These are phyloP conservation scores for Oeneis ivallda DNA, from an alignment of 2,888 invertebrate species.

Conservation along the genomic window DNA sequence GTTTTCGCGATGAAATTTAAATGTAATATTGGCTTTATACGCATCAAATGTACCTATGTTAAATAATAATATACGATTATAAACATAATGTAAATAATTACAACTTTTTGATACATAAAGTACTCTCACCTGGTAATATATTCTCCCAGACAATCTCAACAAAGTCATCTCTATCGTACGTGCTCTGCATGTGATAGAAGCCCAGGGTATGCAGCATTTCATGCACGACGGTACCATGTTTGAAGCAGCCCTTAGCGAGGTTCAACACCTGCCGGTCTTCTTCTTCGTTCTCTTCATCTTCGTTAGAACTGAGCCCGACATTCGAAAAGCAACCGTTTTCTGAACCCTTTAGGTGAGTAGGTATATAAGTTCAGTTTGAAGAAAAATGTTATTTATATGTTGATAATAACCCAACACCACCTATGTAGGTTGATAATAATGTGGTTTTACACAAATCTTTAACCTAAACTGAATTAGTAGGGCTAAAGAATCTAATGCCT, in stretches of 20 bases:
- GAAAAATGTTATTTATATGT: not conserved
- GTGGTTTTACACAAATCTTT: no score
- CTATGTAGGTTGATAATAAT: no score
- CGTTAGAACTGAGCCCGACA: constrained; percentile 63
- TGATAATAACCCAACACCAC: no score
- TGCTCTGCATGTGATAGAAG: constrained; percentile 92
- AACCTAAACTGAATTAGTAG: no score
- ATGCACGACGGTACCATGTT: constrained; percentile 86
- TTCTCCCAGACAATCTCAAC: constrained; percentile 89
- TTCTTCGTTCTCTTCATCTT: constrained; percentile 53
- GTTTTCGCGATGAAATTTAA: no score
- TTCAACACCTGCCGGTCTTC: constrained; percentile 73
- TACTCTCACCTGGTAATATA: constrained; percentile 78
- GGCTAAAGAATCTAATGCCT: no score
- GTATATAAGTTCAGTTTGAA: not conserved
- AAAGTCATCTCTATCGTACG: constrained; percentile 88
- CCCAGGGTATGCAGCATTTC: constrained; percentile 91
- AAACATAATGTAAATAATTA: no score
- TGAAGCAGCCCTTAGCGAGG: constrained; percentile 80
- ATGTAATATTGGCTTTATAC: no score
- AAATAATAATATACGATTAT: no score
- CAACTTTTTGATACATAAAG: not conserved
- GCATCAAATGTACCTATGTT: no score
- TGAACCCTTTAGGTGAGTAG: constrained; percentile 83
- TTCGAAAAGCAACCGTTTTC: constrained; percentile 78